Conservation (phyloP, 2,113 vertebrate genomes). For the Lepus americanus region DNA sequence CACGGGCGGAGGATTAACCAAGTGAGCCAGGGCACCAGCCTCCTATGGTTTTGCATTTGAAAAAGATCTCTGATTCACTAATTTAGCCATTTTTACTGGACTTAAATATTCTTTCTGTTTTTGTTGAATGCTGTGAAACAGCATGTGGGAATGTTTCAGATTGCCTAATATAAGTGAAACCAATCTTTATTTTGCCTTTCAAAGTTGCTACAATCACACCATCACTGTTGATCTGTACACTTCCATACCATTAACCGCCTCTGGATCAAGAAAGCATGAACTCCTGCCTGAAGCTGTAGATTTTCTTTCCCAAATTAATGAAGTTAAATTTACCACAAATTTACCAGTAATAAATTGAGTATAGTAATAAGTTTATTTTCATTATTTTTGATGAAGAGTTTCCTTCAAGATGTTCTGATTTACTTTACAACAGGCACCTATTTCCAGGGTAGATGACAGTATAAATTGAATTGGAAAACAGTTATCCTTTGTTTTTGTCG, state of each 20-base stretch:
- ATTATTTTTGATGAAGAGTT: not conserved
- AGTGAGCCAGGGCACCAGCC: no score
- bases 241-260: not conserved
- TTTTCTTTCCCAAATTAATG: not conserved
- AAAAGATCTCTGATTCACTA: not conserved
- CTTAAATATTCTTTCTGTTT: slow-evolving; percentile 17
- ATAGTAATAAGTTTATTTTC: not conserved
- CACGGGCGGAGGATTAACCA: no score
- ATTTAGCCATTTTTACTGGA: not conserved
- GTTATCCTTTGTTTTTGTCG: no score
- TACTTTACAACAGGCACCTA: slow-evolving; percentile 2
- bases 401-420: not conserved
- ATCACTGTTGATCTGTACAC: not conserved
- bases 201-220: not conserved
- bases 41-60: not conserved
- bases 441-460: not conserved
- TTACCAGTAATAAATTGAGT: not conserved
- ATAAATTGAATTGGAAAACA: not conserved
- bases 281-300: not conserved
- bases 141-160: not conserved
- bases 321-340: slow-evolving; percentile 3
- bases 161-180: not conserved
- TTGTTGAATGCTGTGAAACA: not conserved
- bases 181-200: not conserved
- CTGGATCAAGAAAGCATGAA: not conserved